These are phyloP conservation scores for Pogonomyrmex californicus DNA, from an alignment of 1,140 invertebrate genomes.

Conservation along the genomic window DNA sequence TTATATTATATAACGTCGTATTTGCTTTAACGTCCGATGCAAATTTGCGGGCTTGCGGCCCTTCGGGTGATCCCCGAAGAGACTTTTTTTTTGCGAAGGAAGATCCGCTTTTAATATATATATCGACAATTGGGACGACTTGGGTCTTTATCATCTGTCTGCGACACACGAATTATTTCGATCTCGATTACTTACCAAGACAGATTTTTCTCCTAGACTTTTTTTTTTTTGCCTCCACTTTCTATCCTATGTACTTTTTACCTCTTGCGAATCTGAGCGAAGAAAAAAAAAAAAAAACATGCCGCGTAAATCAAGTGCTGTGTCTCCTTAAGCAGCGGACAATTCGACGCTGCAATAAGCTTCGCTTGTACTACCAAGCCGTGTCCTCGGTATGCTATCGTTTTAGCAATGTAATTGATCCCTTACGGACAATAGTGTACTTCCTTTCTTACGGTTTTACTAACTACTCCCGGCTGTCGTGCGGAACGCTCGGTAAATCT, in stretches of 20 bases:
- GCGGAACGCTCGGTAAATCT: slow-evolving; percentile 74
- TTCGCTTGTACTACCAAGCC: slow-evolving; percentile 9
- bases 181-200: background rate
- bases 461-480: slow-evolving; percentile 54
- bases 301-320: background rate
- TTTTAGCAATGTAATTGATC: slow-evolving; percentile 55
- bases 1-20: slow-evolving; percentile 43
- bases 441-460: slow-evolving; percentile 61
- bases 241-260: no score
- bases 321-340: background rate
- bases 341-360: slow-evolving; percentile 28
- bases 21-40: background rate
- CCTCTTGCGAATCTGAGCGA: background rate
- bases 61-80: background rate
- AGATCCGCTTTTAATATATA: background rate
- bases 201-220: background rate
- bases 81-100: background rate
- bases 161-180: background rate
- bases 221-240: background rate
- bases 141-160: background rate
- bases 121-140: background rate
- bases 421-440: slow-evolving; percentile 57
- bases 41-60: background rate
- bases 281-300: background rate
- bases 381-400: slow-evolving; percentile 44